phyloP scores from a whole-genome alignment of 2,888 invertebrate genomes.

The Apotomis capreana region DNA sequence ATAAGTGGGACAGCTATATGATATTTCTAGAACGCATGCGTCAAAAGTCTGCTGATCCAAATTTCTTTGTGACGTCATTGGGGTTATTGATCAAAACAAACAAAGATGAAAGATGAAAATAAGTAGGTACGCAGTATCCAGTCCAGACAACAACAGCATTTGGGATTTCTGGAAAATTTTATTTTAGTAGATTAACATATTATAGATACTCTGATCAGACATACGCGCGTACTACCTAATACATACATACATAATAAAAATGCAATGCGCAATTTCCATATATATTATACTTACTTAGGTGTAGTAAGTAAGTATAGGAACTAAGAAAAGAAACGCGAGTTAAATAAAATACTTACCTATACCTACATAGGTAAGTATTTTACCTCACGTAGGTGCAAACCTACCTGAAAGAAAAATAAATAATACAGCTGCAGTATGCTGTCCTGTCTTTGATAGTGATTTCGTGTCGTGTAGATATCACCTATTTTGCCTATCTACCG shows the following conservation, averaged over 20 bases:
- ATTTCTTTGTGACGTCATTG: slow-evolving; percentile 58
- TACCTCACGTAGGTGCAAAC: no score
- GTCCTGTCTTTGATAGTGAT: no score
- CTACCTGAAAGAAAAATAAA: no score
- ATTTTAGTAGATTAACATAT: slow-evolving; percentile 45
- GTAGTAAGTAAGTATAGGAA: not conserved
- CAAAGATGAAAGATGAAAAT: slow-evolving; percentile 45
- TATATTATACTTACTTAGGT: no score
- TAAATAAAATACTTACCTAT: no score
- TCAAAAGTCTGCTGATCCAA: slow-evolving; percentile 44
- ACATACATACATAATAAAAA: not conserved
- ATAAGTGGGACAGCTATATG: slow-evolving; percentile 47
- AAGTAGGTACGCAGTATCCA: slow-evolving; percentile 33
- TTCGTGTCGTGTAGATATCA: no score
- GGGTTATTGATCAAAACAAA: slow-evolving; percentile 41
- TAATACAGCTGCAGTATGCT: no score
- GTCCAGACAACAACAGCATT: slow-evolving; percentile 44
- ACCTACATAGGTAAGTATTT: no score
- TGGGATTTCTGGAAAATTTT: slow-evolving; percentile 46
- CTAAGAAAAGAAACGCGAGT: no score
- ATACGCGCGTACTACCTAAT: no score
- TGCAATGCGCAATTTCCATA: slow-evolving; percentile 3
- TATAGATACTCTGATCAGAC: not conserved
- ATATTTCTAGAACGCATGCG: slow-evolving; percentile 60
- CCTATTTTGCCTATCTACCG: no score